Evolutionary conservation across 2,797 vertebrate species (phyloP), one percentile per base, ranked within the genome.

Genomic region (Microchirus variegatus): DNA sequence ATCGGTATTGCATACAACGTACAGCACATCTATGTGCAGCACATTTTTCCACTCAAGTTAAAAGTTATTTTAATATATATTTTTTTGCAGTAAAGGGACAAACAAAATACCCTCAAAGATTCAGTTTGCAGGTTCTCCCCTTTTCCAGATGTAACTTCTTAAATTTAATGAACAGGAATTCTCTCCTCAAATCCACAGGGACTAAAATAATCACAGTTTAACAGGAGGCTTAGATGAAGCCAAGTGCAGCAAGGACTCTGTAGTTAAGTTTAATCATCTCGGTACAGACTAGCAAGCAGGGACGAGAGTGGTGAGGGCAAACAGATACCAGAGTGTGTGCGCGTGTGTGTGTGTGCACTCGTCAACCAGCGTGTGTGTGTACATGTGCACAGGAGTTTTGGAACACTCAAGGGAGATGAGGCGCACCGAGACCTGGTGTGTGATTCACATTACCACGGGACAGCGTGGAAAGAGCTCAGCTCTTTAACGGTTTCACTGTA

Each of bases 371-470:
- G 19, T 55, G 18, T 53, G 49, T 31, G 18, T 16, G 35, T 35
- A 13, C 14, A 26, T 42, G 37, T 14, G 12, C 17, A 11, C 15
- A 12, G 3, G 44, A 43, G 53, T 46, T 47, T 9, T 38, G 38
- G 37, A 49, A 37, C 40, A 59, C 69, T 65, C 44, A 1, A 16
- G 64, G 67, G 58, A 54, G 43, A 18, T 16, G 69, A 75, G 61
- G 15, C 19, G 31, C 77, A 63, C 58, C 67, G 55, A 68, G 67
- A 73, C 60, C 57, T 1, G 36, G 46, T 58, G 56, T 83, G 70
- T 80, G 78, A 86, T 83, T 77, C 72, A 70, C 68, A 54, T 73
- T 70, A 14, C 78, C 58, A 56, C 6, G 5, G 78, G 80, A 80
- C 42, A 13, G 58, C 48, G 12, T 53, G 70, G 46, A 17, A 18